Conservation (phyloP, 2,113 vertebrate species). For the Caranx ignobilis region DNA sequence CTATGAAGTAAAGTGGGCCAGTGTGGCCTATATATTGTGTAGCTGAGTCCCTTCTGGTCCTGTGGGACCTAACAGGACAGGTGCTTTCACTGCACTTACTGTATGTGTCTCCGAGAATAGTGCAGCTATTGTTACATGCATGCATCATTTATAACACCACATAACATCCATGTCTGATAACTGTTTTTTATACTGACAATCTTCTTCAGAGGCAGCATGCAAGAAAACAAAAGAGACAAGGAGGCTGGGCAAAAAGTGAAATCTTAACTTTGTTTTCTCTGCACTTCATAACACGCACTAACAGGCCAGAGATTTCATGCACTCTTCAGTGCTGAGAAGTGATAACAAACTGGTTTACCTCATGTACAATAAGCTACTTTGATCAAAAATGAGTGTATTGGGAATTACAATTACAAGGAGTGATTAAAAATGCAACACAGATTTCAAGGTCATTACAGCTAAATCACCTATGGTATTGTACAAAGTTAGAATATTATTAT, state of each 20-base stretch:
- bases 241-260: not conserved
- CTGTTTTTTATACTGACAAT: not conserved
- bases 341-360: not conserved
- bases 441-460: not conserved
- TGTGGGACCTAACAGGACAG: constrained; percentile 49
- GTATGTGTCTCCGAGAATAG: constrained; percentile 40
- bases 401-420: not conserved
- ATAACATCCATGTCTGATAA: constrained; percentile 6
- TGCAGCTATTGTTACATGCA: not conserved
- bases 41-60: constrained; percentile 14
- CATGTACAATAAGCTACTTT: not conserved
- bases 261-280: not conserved
- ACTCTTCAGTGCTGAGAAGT: not conserved
- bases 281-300: not conserved
- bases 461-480: not conserved
- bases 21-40: constrained; percentile 32
- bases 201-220: not conserved
- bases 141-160: constrained; percentile 5
- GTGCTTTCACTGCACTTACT: constrained; percentile 24
- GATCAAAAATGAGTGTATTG: not conserved
- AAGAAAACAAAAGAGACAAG: not conserved
- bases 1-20: constrained; percentile 60
- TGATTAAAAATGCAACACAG: not conserved
- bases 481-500: not conserved
- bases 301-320: not conserved